These are phyloP conservation scores for Dromaius novaehollandiae DNA, from an alignment of 2,113 vertebrate genomes.

Conservation along the genomic window DNA sequence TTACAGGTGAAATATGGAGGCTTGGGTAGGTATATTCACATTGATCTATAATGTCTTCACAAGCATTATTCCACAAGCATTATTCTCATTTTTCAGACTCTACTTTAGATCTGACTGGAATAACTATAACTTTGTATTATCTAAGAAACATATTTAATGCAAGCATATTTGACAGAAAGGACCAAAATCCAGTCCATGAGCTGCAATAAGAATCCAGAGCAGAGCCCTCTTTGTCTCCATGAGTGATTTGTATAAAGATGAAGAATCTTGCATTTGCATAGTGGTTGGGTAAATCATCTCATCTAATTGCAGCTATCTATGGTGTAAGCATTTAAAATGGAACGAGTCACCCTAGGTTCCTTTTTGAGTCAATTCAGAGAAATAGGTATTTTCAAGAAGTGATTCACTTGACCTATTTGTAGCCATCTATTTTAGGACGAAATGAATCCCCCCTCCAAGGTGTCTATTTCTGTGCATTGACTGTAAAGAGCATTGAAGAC, in stretches of 20 bases:
- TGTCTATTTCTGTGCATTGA: constrained; percentile 1
- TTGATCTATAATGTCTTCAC: neutral
- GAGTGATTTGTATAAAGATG: neutral
- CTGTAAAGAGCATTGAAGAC: neutral
- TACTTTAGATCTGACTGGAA: neutral
- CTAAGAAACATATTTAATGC: neutral
- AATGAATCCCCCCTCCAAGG: neutral
- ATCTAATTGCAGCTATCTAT: neutral
- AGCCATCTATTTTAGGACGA: neutral
- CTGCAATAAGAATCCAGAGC: neutral
- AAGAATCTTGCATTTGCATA: neutral
- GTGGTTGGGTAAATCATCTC: neutral
- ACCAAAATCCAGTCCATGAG: neutral
- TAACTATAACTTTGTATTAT: neutral
- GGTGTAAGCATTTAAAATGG: neutral
- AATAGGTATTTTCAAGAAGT: constrained; percentile 13
- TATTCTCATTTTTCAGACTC: neutral
- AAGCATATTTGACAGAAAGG: neutral
- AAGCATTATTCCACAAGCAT: neutral
- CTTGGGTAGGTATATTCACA: neutral
- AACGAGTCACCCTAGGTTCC: neutral
- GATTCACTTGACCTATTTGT: constrained; percentile 49
- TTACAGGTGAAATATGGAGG: neutral
- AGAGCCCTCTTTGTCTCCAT: neutral
- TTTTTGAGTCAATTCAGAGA: neutral